phyloP scores from a whole-genome alignment of 2,113 vertebrate species.

The Poicephalus gulielmi region DNA sequence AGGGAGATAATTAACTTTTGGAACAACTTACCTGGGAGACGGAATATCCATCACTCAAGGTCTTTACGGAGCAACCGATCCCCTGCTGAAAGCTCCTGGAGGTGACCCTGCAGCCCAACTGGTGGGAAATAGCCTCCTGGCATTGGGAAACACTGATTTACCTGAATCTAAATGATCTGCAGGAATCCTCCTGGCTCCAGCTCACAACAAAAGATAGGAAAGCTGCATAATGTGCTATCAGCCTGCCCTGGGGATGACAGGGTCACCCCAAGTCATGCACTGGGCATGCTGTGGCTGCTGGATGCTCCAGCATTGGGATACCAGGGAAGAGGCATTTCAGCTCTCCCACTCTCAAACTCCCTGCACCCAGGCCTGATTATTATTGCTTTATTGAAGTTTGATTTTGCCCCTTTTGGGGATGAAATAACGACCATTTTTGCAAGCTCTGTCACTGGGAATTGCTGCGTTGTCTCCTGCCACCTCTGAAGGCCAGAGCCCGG shows the following conservation, averaged over 20 bases:
- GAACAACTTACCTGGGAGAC: constrained; percentile 36
- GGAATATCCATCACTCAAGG: constrained; percentile 16
- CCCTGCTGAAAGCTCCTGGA: not conserved
- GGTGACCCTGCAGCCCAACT: constrained; percentile 32
- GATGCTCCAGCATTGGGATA: not conserved
- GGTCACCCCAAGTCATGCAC: not conserved
- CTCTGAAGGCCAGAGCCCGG: not conserved
- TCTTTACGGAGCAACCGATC: not conserved
- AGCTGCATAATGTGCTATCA: not conserved
- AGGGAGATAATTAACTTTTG: constrained; percentile 55
- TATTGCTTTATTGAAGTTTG: not conserved
- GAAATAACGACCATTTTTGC: not conserved
- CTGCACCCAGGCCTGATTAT: fast-evolving
- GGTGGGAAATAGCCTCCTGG: not conserved
- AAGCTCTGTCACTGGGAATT: not conserved
- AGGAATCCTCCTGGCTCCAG: not conserved
- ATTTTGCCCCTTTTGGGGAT: not conserved
- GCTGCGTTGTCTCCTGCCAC: not conserved
- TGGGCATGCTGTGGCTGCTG: fast-evolving
- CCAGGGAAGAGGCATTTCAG: not conserved
- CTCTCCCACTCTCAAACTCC: not conserved
- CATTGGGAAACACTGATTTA: constrained; percentile 5
- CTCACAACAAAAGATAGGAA: not conserved
- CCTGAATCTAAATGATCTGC: not conserved
- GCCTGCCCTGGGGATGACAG: not conserved